phyloP scores from a whole-genome alignment of 2,797 vertebrate genomes.

The Spheniscus humboldti region DNA sequence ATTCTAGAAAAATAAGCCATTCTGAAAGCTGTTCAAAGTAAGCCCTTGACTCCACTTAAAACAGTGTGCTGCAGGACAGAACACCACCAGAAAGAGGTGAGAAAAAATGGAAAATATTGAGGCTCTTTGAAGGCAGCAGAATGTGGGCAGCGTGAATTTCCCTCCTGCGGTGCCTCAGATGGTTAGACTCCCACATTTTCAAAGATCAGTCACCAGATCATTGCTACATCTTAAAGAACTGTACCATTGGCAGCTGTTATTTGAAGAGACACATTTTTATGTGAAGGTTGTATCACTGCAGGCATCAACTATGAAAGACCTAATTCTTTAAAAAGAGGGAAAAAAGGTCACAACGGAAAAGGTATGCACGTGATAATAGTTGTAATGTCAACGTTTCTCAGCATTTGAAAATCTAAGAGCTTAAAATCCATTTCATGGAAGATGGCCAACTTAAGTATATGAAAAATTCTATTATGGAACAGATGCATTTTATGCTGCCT shows the following conservation, averaged over 20 bases:
- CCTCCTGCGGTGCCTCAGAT: background rate
- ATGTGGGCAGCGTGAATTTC: background rate
- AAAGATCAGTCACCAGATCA: background rate
- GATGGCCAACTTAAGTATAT: background rate
- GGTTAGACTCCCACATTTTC: background rate
- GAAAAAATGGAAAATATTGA: background rate
- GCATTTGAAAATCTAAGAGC: background rate
- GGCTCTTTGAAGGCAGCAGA: background rate
- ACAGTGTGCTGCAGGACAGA: background rate
- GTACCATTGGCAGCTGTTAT: background rate
- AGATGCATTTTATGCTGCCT: background rate
- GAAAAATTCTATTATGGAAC: background rate
- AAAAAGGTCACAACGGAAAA: background rate
- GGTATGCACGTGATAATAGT: background rate
- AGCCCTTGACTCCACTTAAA: background rate
- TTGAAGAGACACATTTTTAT: background rate
- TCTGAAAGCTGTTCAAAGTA: background rate
- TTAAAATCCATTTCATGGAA: background rate
- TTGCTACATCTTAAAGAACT: background rate
- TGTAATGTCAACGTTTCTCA: background rate
- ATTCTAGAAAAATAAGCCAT: background rate
- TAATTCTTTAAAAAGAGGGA: background rate
- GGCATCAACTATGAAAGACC: background rate
- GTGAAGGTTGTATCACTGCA: background rate
- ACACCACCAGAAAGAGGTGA: background rate